Evolutionary conservation across 2,113 vertebrate genomes (phyloP), one percentile per base, ranked within the genome.

Genomic region (Dryoscopus gambensis): DNA sequence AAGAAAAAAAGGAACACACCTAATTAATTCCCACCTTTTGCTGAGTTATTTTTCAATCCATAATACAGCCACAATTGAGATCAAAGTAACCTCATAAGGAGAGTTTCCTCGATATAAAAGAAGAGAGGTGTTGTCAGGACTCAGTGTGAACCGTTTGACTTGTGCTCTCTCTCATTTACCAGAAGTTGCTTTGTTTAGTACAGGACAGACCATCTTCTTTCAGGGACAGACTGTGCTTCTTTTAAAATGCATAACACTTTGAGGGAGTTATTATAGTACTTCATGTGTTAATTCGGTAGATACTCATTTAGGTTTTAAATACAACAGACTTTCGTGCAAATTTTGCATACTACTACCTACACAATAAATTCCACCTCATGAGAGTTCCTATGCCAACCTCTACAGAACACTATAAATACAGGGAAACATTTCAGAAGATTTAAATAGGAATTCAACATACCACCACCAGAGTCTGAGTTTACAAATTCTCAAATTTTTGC

Each of bases 21-120:
- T 90, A 92, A 94, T 93, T 86, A 87, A 86, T 84, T 95, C 85
- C 95, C 90, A 93, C 59, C 68, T 94, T 93, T 62, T 87, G 78
- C 84, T 74, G 63, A 83, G 74, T 94, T 95, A 93, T 70, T 96
- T 96, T 94, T 95, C 95, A 95, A 80, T 94, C 91, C 84, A 91
- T 80, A 87, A 95, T 60, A 96, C 64, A 84, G 84, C 81, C 91
- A 96, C 74, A 95, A 94, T 0, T 88, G 71, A 92, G 85, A 90
- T 80, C 85, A 96, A 96, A 96, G 88, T 63, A 95, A 96, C 64
- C 60, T 94, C 88, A 92, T 44, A 80, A 94, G 82, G 37, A 79
- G 67, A 93, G 70, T 89, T 95, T 73, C 95, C 96, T 91, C 44
- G 62, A 90, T 83, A 89, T 42, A 92, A 92, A 95, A 95, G 64